phyloP scores from a whole-genome alignment of 2,797 vertebrate genomes.

The Sebastiscus tertius region DNA sequence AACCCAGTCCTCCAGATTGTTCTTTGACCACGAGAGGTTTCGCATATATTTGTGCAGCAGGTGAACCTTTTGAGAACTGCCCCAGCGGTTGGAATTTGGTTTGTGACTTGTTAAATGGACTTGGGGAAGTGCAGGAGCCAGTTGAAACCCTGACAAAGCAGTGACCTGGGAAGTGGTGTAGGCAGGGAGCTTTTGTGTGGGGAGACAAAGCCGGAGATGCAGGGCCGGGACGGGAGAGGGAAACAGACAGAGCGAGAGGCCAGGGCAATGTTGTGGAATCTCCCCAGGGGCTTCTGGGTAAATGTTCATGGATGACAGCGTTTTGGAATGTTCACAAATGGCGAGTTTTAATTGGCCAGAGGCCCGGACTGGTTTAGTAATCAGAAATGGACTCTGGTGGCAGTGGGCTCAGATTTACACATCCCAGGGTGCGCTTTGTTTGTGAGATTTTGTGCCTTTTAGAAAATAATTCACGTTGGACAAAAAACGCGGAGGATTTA shows the following conservation, averaged over 20 bases:
- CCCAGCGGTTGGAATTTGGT: slow-evolving; percentile 45
- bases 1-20: neutral
- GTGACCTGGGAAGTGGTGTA: slow-evolving; percentile 86
- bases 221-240: slow-evolving; percentile 65
- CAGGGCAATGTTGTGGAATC: slow-evolving; percentile 81
- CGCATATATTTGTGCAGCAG: neutral
- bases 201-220: slow-evolving; percentile 83
- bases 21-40: neutral
- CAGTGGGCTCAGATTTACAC: slow-evolving; percentile 58
- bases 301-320: slow-evolving; percentile 86
- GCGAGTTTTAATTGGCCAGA: slow-evolving; percentile 84
- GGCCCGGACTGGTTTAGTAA: slow-evolving; percentile 80
- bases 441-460: slow-evolving; percentile 17
- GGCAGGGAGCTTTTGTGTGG: slow-evolving; percentile 85
- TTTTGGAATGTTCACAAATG: slow-evolving; percentile 85
- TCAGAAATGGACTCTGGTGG: slow-evolving; percentile 71
- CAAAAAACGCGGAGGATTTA: slow-evolving; percentile 20
- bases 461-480: slow-evolving; percentile 10
- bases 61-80: slow-evolving; percentile 12
- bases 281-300: slow-evolving; percentile 84
- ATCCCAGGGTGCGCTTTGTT: slow-evolving; percentile 45
- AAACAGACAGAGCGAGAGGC: slow-evolving; percentile 75
- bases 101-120: slow-evolving; percentile 67
- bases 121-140: slow-evolving; percentile 67
- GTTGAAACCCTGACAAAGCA: slow-evolving; percentile 80